Evolutionary conservation across 2,113 vertebrate species (phyloP), one percentile per base, ranked within the genome.

Genomic region (Bungarus multicinctus): DNA sequence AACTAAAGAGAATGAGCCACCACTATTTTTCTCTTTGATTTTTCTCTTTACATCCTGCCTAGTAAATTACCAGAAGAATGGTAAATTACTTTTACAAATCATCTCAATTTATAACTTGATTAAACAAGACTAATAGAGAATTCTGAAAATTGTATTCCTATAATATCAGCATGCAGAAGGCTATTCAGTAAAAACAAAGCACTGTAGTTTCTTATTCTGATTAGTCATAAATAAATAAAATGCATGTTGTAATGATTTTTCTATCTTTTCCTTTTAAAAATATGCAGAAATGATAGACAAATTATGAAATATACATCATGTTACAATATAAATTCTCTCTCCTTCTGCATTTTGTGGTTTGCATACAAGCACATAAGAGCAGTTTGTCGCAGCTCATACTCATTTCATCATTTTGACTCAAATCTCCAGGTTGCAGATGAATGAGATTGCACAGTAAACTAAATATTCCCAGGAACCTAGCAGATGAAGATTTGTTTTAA

Each of bases 401-500:
- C 69, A 20, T 39, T 74, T 74, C 30, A 18, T 39, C 16, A 74
- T 74, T 74, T 39, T 74, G 69, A 74, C n/a, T 74, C 69, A 74
- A 74, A 74, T 74, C 69, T 74, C n/a, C 69, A 74, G 16, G 64
- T 6, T 74, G 14, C 30, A 69, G 64, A 69, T 53, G 94, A 94
- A 93, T 91, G 53, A 60, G 39, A 91, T 91, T 93, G 95, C 95
- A 58, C 52, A 54, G 55, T 87, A 92, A 88, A 92, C 45, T 96
- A 86, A 88, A 86, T 94, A 60, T 69, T 91, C 88, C 30, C 93
- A 89, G 53, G 92, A 93, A 91, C 54, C 88, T 81, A 95, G 74
- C 34, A 69, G 89, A 95, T 93, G 0, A 74, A 88, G 55, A 94
- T 54, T 81, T 94, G 85, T 94, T 95, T 96, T 95, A 50, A 92